These are phyloP conservation scores for Toxostoma redivivum DNA, from an alignment of 2,113 vertebrate genomes.

Conservation along the genomic window DNA sequence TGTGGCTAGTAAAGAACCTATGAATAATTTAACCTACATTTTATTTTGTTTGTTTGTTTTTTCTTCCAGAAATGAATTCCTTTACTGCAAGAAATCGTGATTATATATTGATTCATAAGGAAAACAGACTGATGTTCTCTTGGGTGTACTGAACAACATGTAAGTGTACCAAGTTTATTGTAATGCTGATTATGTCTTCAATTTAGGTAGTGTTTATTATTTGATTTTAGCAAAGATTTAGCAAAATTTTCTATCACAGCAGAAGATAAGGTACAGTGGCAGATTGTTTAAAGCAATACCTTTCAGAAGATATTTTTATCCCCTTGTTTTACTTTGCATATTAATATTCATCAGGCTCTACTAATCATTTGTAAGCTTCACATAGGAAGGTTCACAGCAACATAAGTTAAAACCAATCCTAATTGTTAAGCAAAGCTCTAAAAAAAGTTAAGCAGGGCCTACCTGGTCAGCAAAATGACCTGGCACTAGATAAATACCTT, in stretches of 20 bases:
- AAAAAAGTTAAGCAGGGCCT: neutral
- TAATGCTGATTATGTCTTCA: neutral
- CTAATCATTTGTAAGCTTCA: neutral
- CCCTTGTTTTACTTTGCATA: neutral
- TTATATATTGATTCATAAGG: neutral
- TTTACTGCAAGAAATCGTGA: neutral
- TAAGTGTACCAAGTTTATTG: conserved; percentile 24
- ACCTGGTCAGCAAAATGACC: neutral
- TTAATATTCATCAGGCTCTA: neutral
- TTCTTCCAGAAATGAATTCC: conserved; percentile 67
- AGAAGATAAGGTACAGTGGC: neutral
- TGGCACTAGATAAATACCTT: neutral
- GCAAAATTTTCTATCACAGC: neutral
- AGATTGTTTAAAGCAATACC: neutral
- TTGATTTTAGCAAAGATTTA: neutral
- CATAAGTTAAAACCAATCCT: neutral
- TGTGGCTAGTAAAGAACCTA: accelerated
- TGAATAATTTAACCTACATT: neutral
- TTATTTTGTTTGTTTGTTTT: neutral
- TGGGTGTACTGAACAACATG: conserved; percentile 36
- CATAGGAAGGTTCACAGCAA: neutral
- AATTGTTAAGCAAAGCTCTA: neutral
- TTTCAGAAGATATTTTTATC: neutral
- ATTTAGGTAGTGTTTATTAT: neutral
- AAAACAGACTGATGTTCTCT: neutral